Conservation (phyloP, 2,113 vertebrate genomes). For the Tachysurus fulvidraco region DNA sequence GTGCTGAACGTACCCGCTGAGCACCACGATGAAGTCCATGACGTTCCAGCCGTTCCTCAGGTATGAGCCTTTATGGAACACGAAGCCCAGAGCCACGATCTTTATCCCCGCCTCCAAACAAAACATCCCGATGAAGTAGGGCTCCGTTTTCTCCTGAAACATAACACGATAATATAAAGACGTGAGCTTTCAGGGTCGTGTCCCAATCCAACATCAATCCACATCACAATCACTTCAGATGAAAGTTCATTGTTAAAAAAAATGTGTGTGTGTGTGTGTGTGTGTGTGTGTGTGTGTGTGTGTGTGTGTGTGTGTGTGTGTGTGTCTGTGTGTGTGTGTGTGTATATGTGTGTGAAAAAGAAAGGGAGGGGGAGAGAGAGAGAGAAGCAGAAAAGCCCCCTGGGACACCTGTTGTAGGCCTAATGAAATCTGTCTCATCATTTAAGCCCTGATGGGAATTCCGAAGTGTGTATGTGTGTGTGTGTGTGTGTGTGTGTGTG, state of each 20-base stretch:
- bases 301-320: too few relatives aligned
- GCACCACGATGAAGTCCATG: conserved; percentile 99
- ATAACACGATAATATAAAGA: conserved; percentile 20
- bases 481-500: neutral
- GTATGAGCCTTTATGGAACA: conserved; percentile 97
- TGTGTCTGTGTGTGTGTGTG: too few relatives aligned
- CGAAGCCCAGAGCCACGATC: conserved; percentile 93
- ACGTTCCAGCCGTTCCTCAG: conserved; percentile 97
- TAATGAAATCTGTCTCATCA: neutral
- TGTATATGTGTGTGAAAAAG: neutral
- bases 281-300: too few relatives aligned
- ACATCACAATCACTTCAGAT: neutral
- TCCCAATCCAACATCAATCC: neutral
- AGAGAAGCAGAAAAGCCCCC: neutral
- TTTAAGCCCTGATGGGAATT: neutral
- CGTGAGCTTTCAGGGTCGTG: neutral
- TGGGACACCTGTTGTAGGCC: neutral
- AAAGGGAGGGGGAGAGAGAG: neutral
- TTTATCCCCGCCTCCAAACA: conserved; percentile 98
- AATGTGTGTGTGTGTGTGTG: too few relatives aligned
- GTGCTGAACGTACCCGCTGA: conserved; percentile 86
- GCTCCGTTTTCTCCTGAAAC: conserved; percentile 93
- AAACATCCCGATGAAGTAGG: conserved; percentile 99
- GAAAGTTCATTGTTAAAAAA: too few relatives aligned
- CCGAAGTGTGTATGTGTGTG: neutral